Percentiles rank a stretch among this genome's conserved stretches.
Evolutionary conservation across 2,113 vertebrate species (phyloP).

Genomic region (Chroicocephalus ridibundus): DNA sequence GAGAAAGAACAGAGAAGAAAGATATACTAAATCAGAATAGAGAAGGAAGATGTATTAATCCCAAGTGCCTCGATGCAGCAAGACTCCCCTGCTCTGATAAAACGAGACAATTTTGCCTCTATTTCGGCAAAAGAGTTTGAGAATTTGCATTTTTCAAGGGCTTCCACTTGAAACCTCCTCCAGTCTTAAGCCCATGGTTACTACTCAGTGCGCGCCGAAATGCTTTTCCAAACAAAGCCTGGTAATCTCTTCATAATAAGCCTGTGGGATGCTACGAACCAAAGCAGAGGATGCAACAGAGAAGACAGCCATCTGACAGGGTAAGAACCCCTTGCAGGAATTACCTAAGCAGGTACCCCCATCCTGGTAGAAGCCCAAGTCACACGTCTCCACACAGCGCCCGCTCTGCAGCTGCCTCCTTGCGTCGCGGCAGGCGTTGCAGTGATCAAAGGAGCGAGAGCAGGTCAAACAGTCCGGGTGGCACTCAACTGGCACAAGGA

Average conservation of each 20-base stretch:
- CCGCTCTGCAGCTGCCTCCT: slow-evolving; percentile 71
- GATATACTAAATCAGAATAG: neutral
- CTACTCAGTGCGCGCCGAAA: neutral
- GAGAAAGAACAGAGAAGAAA: neutral
- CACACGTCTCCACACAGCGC: slow-evolving; percentile 77
- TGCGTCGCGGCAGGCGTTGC: slow-evolving; percentile 76
- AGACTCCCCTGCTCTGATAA: neutral
- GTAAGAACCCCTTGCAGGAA: neutral
- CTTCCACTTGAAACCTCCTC: neutral
- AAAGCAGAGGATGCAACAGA: neutral
- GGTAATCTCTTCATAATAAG: neutral
- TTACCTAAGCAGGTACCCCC: slow-evolving; percentile 79
- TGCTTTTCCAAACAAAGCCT: neutral
- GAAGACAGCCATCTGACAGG: neutral
- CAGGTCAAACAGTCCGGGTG: slow-evolving; percentile 82
- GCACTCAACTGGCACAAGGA: slow-evolving; percentile 70
- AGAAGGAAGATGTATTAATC: neutral
- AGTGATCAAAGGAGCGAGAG: slow-evolving; percentile 72
- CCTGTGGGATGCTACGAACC: neutral
- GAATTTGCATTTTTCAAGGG: neutral
- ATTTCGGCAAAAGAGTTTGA: neutral
- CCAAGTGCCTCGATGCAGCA: neutral
- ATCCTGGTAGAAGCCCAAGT: slow-evolving; percentile 74
- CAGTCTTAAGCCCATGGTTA: neutral
- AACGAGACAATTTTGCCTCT: neutral